phyloP scores from a whole-genome alignment of 2,888 invertebrate genomes.

The Melanostoma mellinum region DNA sequence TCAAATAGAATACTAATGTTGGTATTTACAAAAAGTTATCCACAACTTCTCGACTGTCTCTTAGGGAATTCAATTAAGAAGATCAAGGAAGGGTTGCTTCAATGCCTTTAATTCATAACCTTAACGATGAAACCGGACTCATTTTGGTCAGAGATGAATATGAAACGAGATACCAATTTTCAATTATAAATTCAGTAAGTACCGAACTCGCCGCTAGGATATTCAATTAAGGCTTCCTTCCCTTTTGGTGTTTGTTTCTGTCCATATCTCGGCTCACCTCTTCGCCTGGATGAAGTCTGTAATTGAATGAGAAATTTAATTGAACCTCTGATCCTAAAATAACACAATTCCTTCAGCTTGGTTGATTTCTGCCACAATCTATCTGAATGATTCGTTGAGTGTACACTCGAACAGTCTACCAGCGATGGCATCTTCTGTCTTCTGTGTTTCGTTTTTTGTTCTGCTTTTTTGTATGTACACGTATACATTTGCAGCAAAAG shows the following conservation, averaged over 20 bases:
- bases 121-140: conserved; percentile 35
- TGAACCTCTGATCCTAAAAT: conserved; percentile 69
- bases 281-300: conserved; percentile 58
- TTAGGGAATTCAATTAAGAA: not conserved
- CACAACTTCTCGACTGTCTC: too few species aligned
- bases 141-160: conserved; percentile 50
- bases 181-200: conserved; percentile 66
- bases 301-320: conserved; percentile 69
- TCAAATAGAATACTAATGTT: too few species aligned
- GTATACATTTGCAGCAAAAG: not conserved
- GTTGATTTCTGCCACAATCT: conserved; percentile 36
- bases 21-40: too few species aligned
- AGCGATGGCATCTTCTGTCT: conserved; percentile 27
- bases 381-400: conserved; percentile 35
- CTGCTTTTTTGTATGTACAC: not conserved
- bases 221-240: conserved; percentile 67
- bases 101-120: conserved; percentile 3
- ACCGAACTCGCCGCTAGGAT: conserved; percentile 57
- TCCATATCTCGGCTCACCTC: conserved; percentile 52
- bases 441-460: not conserved
- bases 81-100: conserved; percentile 11
- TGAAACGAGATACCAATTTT: conserved; percentile 59
- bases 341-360: conserved; percentile 66
- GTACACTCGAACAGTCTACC: conserved; percentile 22
- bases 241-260: conserved; percentile 42